Conservation (phyloP, 2,888 invertebrate species). For the Apomyelois bistriatella region DNA sequence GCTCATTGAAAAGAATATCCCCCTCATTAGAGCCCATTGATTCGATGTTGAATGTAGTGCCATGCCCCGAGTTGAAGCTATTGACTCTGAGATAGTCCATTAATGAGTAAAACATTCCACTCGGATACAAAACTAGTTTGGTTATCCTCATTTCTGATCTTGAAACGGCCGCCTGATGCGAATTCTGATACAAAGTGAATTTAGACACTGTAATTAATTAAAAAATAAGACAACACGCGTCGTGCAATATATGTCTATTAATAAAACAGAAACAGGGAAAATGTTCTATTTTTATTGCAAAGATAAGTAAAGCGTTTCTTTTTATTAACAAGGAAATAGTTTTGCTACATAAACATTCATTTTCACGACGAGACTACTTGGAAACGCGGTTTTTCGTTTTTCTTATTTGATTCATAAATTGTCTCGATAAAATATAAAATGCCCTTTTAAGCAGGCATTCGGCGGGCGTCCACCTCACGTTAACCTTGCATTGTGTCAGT, state of each 20-base stretch:
- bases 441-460: slow-evolving; percentile 52
- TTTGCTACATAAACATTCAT: slow-evolving; percentile 28
- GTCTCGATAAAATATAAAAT: slow-evolving; percentile 48
- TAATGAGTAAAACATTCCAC: slow-evolving; percentile 37
- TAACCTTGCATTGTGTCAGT: slow-evolving; percentile 75
- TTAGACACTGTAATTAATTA: slow-evolving; percentile 18
- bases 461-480: slow-evolving; percentile 64
- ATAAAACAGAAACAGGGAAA: slow-evolving; percentile 27
- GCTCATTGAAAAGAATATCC: slow-evolving; percentile 50
- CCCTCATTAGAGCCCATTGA: slow-evolving; percentile 46
- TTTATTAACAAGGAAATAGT: slow-evolving; percentile 46
- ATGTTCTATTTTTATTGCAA: slow-evolving; percentile 33
- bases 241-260: slow-evolving; percentile 15
- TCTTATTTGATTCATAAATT: slow-evolving; percentile 40
- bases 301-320: slow-evolving; percentile 33
- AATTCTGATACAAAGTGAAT: slow-evolving; percentile 21
- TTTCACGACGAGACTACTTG: slow-evolving; percentile 29
- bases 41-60: slow-evolving; percentile 28
- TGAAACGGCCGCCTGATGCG: slow-evolving; percentile 23
- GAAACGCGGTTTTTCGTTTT: slow-evolving; percentile 37
- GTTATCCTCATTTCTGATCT: slow-evolving; percentile 29
- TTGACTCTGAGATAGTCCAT: slow-evolving; percentile 32
- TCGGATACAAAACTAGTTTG: slow-evolving; percentile 28
- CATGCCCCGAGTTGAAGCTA: slow-evolving; percentile 34
- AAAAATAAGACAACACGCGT: slow-evolving; percentile 18